Conservation (phyloP, 2,888 invertebrate species). For the Proisotoma minuta region DNA sequence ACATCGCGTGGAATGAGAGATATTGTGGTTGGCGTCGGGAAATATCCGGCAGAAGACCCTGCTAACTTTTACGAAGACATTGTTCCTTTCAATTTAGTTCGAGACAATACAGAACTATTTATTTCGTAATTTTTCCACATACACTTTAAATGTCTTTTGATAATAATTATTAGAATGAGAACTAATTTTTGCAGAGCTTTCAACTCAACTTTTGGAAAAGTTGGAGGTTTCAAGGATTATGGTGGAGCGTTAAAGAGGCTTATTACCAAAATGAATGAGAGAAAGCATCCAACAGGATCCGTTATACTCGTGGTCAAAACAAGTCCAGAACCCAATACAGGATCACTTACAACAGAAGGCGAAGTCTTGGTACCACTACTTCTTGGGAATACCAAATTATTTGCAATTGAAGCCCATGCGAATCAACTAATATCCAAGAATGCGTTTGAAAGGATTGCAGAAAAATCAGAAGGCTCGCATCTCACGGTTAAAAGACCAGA, state of each 20-base stretch:
- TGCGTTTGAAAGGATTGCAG: background rate
- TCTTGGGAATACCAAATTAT: slow-evolving; percentile 15
- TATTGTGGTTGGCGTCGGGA: slow-evolving; percentile 3
- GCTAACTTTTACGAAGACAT: background rate
- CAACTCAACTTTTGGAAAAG: background rate
- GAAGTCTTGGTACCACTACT: background rate
- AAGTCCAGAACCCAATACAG: slow-evolving; percentile 26
- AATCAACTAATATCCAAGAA: background rate
- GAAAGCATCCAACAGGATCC: slow-evolving; percentile 30
- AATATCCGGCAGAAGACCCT: background rate
- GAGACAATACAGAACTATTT: background rate
- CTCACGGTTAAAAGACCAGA: background rate
- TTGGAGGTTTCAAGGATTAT: background rate
- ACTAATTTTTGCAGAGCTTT: slow-evolving; percentile 4
- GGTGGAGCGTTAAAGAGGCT: slow-evolving; percentile 24
- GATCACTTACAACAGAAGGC: background rate
- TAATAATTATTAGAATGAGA: background rate
- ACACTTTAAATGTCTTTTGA: background rate
- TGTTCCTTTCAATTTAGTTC: background rate
- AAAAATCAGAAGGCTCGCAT: slow-evolving; percentile 6
- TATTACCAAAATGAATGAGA: slow-evolving; percentile 20
- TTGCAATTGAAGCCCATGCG: slow-evolving; percentile 27
- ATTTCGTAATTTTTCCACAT: background rate
- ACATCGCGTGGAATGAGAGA: background rate
- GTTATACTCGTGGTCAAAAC: slow-evolving; percentile 33